Conservation (phyloP, 2,797 vertebrate genomes). For the Muraenolepis orangiensis region DNA sequence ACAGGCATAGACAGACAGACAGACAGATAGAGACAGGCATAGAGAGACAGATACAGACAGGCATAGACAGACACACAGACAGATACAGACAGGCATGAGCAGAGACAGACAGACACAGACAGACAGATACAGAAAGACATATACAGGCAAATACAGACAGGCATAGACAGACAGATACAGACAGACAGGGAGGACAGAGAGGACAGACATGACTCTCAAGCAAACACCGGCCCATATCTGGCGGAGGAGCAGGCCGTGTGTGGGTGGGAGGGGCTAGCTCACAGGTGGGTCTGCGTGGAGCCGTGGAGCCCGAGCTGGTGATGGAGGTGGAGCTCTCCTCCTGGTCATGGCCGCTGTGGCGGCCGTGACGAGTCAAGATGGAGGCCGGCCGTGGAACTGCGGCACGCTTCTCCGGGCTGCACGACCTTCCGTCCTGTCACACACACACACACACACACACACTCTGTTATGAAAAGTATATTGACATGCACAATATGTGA, state of each 20-base stretch:
- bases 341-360: conserved; percentile 80
- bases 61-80: neutral
- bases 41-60: too few species aligned
- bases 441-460: conserved; percentile 31
- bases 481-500: too few species aligned
- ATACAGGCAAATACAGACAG: neutral
- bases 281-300: conserved; percentile 89
- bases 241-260: neutral
- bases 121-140: neutral
- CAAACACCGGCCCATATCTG: too few species aligned
- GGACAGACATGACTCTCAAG: too few species aligned
- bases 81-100: neutral
- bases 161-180: too few species aligned
- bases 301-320: conserved; percentile 79
- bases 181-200: too few species aligned
- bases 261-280: conserved; percentile 53
- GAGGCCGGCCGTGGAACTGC: conserved; percentile 87
- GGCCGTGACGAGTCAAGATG: conserved; percentile 83
- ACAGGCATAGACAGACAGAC: too few species aligned
- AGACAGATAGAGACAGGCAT: neutral
- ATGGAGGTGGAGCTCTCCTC: conserved; percentile 91
- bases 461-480: too few species aligned
- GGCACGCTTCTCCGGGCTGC: conserved; percentile 91
- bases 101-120: neutral
- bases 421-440: conserved; percentile 83